Evolutionary conservation across 2,797 vertebrate genomes (phyloP).

Genomic region (Stomatorhinus walkeri): DNA sequence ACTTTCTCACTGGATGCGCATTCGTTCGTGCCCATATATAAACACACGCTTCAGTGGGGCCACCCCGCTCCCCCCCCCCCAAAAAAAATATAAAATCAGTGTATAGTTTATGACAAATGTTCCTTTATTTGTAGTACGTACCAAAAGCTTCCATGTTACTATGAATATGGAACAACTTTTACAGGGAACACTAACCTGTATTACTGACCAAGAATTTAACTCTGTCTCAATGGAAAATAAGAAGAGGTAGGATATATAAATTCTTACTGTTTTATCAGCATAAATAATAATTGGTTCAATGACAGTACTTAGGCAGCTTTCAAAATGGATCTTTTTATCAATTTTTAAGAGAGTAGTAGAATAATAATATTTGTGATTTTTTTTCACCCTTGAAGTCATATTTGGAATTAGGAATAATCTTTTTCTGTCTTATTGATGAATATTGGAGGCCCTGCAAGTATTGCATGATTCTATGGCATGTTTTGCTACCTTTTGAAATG

Average conservation of each 20-base stretch:
- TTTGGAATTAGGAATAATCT: neutral
- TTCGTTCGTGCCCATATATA: neutral
- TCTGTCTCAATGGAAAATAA: neutral
- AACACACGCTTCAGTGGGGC: neutral
- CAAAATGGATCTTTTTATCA: neutral
- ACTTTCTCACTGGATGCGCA: neutral
- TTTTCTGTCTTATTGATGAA: neutral
- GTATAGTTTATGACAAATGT: neutral
- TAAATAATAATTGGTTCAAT: neutral
- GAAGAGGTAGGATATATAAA: neutral
- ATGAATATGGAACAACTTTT: neutral
- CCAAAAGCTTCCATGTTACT: neutral
- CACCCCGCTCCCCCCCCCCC: neutral
- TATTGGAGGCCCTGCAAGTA: neutral
- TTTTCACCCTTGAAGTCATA: neutral
- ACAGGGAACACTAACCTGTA: neutral
- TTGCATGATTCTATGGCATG: neutral
- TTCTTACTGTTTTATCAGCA: neutral
- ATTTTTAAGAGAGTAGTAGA: neutral
- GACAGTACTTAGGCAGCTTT: neutral
- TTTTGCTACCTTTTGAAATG: constrained; percentile 5
- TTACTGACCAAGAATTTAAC: constrained; percentile 5
- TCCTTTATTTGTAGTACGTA: neutral
- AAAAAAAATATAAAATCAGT: neutral
- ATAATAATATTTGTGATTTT: neutral